Evolutionary conservation across 2,113 vertebrate species (phyloP).

Genomic region (Campylomormyrus numenius): DNA sequence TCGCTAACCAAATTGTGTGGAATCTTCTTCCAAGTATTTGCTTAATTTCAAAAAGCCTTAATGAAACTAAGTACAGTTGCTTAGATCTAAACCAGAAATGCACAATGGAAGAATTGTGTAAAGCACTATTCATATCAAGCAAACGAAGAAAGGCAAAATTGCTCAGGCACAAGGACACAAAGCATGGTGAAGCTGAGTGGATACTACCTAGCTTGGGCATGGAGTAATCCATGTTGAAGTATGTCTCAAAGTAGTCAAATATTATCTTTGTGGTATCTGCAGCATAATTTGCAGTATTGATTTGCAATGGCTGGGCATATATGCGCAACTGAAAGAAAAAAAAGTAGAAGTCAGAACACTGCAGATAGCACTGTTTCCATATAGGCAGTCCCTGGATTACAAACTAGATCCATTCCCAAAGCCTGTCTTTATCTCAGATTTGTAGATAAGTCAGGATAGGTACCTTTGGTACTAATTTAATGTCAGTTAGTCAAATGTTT

Average conservation of each 20-base stretch:
- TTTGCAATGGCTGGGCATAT: conserved; percentile 79
- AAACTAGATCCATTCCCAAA: not conserved
- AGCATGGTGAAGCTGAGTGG: not conserved
- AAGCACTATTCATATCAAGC: not conserved
- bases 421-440: not conserved
- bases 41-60: not conserved
- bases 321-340: conserved; percentile 69
- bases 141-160: not conserved
- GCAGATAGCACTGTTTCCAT: not conserved
- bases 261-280: conserved; percentile 70
- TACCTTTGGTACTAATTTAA: not conserved
- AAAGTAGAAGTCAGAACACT: not conserved
- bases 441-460: not conserved
- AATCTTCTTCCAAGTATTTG: not conserved
- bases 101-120: not conserved
- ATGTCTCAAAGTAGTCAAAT: conserved; percentile 86
- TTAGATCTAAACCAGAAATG: not conserved
- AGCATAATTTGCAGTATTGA: conserved; percentile 77
- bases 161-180: not conserved
- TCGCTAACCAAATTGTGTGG: not conserved
- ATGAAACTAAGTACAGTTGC: not conserved
- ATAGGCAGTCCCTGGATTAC: not conserved
- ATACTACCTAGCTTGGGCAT: conserved; percentile 82
- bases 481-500: not conserved
- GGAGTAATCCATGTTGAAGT: conserved; percentile 80